Conservation (phyloP, 2,797 vertebrate species). For the Trachurus trachurus region DNA sequence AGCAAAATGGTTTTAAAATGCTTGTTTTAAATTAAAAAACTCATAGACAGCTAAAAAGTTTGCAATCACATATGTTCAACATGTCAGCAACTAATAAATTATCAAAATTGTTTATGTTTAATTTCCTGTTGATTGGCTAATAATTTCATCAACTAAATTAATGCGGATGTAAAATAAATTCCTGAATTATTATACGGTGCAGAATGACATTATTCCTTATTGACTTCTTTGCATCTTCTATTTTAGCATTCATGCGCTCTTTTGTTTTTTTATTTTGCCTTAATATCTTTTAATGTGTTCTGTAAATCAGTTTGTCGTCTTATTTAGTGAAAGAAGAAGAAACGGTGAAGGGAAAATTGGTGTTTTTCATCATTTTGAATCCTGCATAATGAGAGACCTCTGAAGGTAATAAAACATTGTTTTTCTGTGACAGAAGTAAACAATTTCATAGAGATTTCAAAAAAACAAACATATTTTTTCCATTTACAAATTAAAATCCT, state of each 20-base stretch:
- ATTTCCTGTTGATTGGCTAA: neutral
- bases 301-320: neutral
- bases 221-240: neutral
- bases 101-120: neutral
- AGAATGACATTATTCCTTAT: neutral
- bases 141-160: neutral
- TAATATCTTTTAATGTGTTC: neutral
- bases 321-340: neutral
- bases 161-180: neutral
- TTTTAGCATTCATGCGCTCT: neutral
- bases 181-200: neutral
- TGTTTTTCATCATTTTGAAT: neutral
- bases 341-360: neutral
- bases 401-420: too few relatives aligned
- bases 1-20: neutral
- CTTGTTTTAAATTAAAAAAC: neutral
- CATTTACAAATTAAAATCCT: conserved; percentile 13
- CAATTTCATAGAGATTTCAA: neutral
- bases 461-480: too few relatives aligned
- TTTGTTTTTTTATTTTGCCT: neutral
- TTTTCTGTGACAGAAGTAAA: neutral
- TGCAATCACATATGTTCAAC: neutral
- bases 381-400: neutral
- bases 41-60: neutral
- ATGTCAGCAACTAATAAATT: neutral